phyloP scores from a whole-genome alignment of 2,888 invertebrate species.

The Epinotia nisella region DNA sequence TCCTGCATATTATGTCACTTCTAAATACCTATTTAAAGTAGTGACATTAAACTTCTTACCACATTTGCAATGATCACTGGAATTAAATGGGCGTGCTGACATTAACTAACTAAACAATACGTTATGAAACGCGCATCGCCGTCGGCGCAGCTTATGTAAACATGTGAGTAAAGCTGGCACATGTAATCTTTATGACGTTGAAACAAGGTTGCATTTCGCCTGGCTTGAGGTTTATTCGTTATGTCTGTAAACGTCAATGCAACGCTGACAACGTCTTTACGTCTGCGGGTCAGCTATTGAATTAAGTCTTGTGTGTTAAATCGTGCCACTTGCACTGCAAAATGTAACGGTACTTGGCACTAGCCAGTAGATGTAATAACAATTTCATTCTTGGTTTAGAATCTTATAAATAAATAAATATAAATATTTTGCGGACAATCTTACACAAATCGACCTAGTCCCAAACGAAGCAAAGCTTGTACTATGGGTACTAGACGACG shows the following conservation, averaged over 20 bases:
- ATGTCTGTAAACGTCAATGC: not conserved
- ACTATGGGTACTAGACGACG: no score
- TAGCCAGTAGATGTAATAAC: no score
- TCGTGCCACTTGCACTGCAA: no score
- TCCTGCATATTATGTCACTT: no score
- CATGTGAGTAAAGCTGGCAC: not conserved
- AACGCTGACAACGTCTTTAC: not conserved
- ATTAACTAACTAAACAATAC: slow-evolving; percentile 20
- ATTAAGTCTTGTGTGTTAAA: not conserved
- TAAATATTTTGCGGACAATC: no score
- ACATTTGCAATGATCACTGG: not conserved
- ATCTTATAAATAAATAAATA: no score
- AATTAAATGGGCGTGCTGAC: slow-evolving; percentile 9
- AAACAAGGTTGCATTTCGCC: not conserved
- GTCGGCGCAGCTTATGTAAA: slow-evolving; percentile 24
- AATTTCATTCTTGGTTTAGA: no score
- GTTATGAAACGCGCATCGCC: slow-evolving; percentile 6
- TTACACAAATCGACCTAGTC: no score
- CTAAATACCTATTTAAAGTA: no score
- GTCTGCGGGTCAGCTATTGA: not conserved
- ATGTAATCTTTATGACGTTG: not conserved
- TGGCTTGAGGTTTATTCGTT: not conserved
- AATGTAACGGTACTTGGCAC: no score
- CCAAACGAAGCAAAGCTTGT: no score
- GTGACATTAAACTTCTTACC: not conserved